Evolutionary conservation across 2,888 invertebrate genomes (phyloP).

Genomic region (Callyntrura sp.): DNA sequence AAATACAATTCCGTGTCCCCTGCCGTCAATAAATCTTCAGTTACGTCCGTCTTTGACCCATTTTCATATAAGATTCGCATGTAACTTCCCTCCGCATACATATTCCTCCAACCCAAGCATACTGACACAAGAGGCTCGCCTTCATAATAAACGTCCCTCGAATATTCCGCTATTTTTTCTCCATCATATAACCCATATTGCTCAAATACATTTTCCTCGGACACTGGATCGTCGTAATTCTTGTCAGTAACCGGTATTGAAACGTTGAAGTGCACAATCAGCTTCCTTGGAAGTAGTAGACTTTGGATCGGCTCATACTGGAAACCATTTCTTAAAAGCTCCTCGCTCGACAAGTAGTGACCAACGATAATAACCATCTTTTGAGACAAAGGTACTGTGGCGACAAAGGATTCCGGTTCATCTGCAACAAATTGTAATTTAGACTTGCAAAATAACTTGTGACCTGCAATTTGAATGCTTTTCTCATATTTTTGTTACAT

Average conservation of each 20-base stretch:
- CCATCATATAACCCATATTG: background rate
- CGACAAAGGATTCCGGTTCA: background rate
- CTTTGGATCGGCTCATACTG: too few species aligned
- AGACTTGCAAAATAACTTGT: background rate
- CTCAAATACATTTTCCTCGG: too few species aligned
- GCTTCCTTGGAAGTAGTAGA: too few species aligned
- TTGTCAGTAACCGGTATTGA: too few species aligned
- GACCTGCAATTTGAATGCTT: background rate
- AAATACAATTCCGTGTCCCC: background rate
- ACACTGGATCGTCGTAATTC: background rate
- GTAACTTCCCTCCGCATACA: background rate
- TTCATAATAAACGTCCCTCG: conserved; percentile 7
- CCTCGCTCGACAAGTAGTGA: background rate
- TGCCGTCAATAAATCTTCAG: too few species aligned
- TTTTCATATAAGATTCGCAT: background rate
- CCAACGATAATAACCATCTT: background rate
- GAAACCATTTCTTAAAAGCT: too few species aligned
- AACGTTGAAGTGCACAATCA: too few species aligned
- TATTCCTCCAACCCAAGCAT: background rate
- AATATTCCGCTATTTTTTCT: conserved; percentile 4
- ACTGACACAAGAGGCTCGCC: background rate
- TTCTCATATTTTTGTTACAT: background rate
- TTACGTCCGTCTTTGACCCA: background rate
- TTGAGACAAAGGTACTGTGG: background rate
- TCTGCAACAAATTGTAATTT: background rate